Conservation (phyloP, 2,797 vertebrate genomes). For the Mus minutoides region DNA sequence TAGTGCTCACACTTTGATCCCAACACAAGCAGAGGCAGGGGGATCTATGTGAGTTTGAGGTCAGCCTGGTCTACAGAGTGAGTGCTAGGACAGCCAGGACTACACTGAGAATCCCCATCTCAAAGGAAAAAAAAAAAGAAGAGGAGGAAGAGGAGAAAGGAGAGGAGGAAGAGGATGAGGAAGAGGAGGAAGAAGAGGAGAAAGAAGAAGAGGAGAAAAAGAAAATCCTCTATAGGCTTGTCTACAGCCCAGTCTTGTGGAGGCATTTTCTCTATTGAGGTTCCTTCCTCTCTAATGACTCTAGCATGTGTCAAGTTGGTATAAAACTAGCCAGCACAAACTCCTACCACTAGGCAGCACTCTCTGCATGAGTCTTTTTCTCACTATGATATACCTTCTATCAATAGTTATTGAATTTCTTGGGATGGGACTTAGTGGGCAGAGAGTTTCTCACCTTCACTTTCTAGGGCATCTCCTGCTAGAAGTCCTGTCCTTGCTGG, state of each 20-base stretch:
- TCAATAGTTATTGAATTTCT: not conserved
- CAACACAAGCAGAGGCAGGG: not conserved
- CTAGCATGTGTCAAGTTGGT: not conserved
- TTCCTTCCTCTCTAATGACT: not conserved
- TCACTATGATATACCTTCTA: not conserved
- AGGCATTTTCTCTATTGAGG: not conserved
- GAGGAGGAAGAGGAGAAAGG: not conserved
- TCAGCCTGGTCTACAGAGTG: not conserved
- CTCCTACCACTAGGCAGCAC: not conserved
- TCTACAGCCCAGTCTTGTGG: not conserved
- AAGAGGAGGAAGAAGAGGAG: not conserved
- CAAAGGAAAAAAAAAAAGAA: too few relatives aligned
- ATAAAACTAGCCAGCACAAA: not conserved
- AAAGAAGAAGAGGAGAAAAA: not conserved
- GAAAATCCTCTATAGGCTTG: not conserved
- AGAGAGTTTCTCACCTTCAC: not conserved
- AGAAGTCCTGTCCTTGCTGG: not conserved
- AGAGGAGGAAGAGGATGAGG: not conserved
- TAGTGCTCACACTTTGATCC: not conserved
- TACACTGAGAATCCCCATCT: not conserved
- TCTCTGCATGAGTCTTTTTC: not conserved
- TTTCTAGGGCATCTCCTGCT: not conserved
- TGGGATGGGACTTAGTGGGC: fast-evolving
- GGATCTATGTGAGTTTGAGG: not conserved
- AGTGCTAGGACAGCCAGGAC: not conserved